These are phyloP conservation scores for Aphaenogaster ashmeadi DNA, from an alignment of 1,140 invertebrate genomes.

Conservation along the genomic window DNA sequence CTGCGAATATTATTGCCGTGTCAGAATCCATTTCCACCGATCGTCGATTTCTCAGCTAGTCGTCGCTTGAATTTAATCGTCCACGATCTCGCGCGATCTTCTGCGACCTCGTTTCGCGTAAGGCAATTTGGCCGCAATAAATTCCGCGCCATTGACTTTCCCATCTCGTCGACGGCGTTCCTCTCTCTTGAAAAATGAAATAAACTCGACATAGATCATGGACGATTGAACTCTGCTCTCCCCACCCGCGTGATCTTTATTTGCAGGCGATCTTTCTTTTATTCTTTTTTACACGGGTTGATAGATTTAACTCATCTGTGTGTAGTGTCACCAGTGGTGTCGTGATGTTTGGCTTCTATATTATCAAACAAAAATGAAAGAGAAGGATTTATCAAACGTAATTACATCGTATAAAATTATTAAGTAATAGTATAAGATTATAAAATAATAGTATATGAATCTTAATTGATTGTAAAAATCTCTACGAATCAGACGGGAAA, in stretches of 20 bases:
- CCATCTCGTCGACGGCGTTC: slow-evolving; percentile 21
- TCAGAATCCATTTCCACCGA: slow-evolving; percentile 1
- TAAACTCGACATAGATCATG: slow-evolving; percentile 12
- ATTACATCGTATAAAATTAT: background rate
- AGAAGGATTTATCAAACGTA: background rate
- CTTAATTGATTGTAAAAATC: slow-evolving; percentile 9
- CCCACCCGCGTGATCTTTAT: background rate
- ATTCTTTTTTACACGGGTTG: background rate
- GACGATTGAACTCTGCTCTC: slow-evolving; percentile 12
- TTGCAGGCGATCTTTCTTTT: slow-evolving; percentile 3
- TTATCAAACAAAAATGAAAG: background rate
- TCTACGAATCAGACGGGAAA: background rate
- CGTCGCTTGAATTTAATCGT: slow-evolving; percentile 47
- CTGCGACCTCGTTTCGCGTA: slow-evolving; percentile 9
- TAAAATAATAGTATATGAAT: background rate
- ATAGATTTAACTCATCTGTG: background rate
- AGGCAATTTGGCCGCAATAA: slow-evolving; percentile 50
- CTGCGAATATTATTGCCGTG: background rate
- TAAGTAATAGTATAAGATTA: background rate
- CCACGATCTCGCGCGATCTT: slow-evolving; percentile 26
- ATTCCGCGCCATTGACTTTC: slow-evolving; percentile 53
- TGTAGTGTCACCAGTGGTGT: background rate
- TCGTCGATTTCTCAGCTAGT: slow-evolving; percentile 34
- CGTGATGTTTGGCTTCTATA: background rate
- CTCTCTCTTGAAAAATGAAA: slow-evolving; percentile 18